Evolutionary conservation across 2,888 invertebrate genomes (phyloP), one percentile per base, ranked within the genome.

Genomic region (Copidosoma aretas): DNA sequence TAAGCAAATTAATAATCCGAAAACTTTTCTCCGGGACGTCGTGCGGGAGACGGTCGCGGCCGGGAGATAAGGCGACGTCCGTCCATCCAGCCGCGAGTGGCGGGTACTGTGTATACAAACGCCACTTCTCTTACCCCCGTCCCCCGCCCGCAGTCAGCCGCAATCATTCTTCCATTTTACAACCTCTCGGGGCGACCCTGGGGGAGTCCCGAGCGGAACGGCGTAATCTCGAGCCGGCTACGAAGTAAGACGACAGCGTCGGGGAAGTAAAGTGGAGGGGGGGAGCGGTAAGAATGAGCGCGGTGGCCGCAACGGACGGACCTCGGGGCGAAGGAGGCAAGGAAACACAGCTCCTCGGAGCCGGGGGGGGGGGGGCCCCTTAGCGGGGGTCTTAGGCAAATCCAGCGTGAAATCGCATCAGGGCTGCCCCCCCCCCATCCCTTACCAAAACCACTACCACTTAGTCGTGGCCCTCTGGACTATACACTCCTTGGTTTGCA

Each of bases 351-450:
- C n/a, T n/a, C n/a, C n/a, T n/a, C n/a, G n/a, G n/a, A n/a, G n/a
- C n/a, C n/a, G n/a, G n/a, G n/a, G n/a, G n/a, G n/a, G 39, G 21
- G 32, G 56, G 81, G 81, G 79, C 83, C 83, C 81, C 83, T 84
- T 83, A 85, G 84, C 84, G 80, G 77, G 86, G 87, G 88, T 87
- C 88, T 87, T 87, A 88, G 87, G 87, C 85, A 87, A 88, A 88
- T 88, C 88, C 87, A 85, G 86, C 88, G 86, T 88, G 87, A 88
- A 89, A 89, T 89, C 88, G 87, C 86, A 87, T 89, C 88, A 88
- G 84, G 82, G 24, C 49, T 39, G 51, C 54, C 43, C 60, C 21
- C 54, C 22, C 59, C 53, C 49, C 78, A 75, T 54, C 67, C 59
- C 61, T 60, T 32, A 78, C 75, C 78, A 77, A 82, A 83, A 82